Evolutionary conservation across 2,797 vertebrate genomes (phyloP), one percentile per base, ranked within the genome.

Genomic region (Mormyrops boulengeri): DNA sequence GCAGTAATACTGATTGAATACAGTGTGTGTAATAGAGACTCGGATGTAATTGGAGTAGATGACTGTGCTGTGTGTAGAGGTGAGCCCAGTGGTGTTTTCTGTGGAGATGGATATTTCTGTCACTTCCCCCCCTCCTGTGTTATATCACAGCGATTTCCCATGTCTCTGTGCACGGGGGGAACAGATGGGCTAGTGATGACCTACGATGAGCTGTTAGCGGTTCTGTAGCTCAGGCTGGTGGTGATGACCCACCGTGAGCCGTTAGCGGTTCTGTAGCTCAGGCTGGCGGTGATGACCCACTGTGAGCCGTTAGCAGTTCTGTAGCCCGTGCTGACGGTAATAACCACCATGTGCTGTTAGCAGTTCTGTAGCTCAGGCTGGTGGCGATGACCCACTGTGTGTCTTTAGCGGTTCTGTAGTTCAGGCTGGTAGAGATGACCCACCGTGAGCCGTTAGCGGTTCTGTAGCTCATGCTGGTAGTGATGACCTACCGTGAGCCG

Each of bases 111-210:
- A 80, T 41, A 80, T 80, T 80, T 80, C 38, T 41, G 41, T 80
- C 38, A 19, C 73, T 44, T 1, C 73, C 38, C 73, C 69, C 17
- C 73, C 38, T 38, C 66, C 73, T n/a, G 73, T 30, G 84, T 85
- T 49, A 52, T 26, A 47, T 85, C 49, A 85, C 84, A 85, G n/a
- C n/a, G n/a, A 26, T 49, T 50, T 47, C 84, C 84, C 90, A 90
- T 93, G 92, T 92, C 92, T 86, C 50, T 14, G 62, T 57, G 26
- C 62, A 30, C 34, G 52, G 85, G 90, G 90, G 91, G 38, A 53
- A 92, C 92, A 92, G 93, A 93, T 92, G 92, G 92, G 91, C 90
- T 91, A 90, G 91, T 91, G 90, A 91, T 91, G 89, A 90, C 82
- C 91, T 90, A 12, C 87, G 88, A 17, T 47, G 90, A 93, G 91